Evolutionary conservation across 2,888 invertebrate species (phyloP), one percentile per base, ranked within the genome.

Genomic region (Syrphus vitripennis): DNA sequence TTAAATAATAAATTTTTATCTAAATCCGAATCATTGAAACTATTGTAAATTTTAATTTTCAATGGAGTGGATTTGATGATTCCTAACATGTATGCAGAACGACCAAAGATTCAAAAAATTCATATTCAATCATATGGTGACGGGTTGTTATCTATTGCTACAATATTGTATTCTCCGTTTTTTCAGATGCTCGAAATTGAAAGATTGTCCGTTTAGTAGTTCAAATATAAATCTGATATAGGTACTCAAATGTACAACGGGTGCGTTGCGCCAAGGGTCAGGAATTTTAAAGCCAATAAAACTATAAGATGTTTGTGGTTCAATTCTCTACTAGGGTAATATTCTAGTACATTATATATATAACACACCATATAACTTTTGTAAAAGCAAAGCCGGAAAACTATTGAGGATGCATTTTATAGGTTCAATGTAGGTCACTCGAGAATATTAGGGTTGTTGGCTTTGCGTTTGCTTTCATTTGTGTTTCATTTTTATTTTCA

Each of bases 371-470:
- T 34, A 57, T 34, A 57, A 31, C 34, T 57, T 31, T 16, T 34
- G 19, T 19, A 31, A 31, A 31, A 21, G 59, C 34, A 59, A 34
- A 21, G 34, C 59, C 16, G 34, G 59, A 59, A 59, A 59, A 34
- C 59, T 2, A 59, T 59, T 59, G 59, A 59, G 59, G 59, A 59
- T 59, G 59, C 34, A 59, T 37, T 59, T 59, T 59, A 59, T 59
- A 14, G 59, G 21, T 34, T 59, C 21, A 37, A 59, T 59, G 34
- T 81, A 42, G 81, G 81, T 75, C 81, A 81, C 40, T 70, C 53
- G 26, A 81, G 69, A 69, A 81, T 70, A 21, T 59, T 75, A 61
- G 81, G 74, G 81, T 75, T 69, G 69, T 53, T 63, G 53, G 69
- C 42, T 70, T 70, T 42, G 26, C 45, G 61, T 63, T 75, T 34